A percentile compares a stretch with the other conserved stretches of the same genome.
These are phyloP conservation scores for Strix uralensis DNA, from an alignment of 2,113 vertebrate genomes.

Conservation along the genomic window DNA sequence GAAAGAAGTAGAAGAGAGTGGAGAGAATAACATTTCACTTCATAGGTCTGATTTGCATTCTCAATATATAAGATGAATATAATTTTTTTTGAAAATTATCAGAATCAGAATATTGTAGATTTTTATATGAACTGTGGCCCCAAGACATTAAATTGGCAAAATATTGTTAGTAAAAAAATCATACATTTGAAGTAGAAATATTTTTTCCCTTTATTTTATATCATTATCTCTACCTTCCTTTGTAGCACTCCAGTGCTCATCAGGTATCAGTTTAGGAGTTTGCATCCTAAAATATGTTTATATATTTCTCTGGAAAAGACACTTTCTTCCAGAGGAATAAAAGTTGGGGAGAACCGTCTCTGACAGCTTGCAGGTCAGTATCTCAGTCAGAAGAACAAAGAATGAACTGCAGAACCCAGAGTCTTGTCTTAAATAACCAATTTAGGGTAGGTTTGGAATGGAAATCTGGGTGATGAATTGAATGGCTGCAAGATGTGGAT, in stretches of 20 bases:
- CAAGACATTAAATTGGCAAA: background rate
- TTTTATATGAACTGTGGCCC: background rate
- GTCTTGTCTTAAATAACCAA: background rate
- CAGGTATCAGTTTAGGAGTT: background rate
- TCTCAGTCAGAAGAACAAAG: background rate
- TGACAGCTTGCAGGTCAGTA: background rate
- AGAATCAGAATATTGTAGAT: background rate
- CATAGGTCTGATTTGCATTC: background rate
- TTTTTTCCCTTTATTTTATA: background rate
- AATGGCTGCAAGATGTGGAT: background rate
- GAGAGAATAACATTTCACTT: background rate
- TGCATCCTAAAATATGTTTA: background rate
- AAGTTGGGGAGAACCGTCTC: background rate
- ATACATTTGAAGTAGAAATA: background rate
- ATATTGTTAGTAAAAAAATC: background rate
- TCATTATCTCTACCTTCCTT: background rate
- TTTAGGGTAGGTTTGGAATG: background rate
- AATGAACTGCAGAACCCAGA: background rate
- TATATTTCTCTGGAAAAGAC: background rate
- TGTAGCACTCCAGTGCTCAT: background rate
- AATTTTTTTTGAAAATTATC: background rate
- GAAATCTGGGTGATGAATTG: background rate
- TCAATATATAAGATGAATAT: background rate
- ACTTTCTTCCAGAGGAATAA: background rate
- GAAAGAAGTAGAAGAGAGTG: background rate